A percentile compares a stretch with the other conserved stretches of the same genome.
These are phyloP conservation scores for Disparrhopalites patrizii DNA, from an alignment of 2,888 invertebrate genomes.

Conservation along the genomic window DNA sequence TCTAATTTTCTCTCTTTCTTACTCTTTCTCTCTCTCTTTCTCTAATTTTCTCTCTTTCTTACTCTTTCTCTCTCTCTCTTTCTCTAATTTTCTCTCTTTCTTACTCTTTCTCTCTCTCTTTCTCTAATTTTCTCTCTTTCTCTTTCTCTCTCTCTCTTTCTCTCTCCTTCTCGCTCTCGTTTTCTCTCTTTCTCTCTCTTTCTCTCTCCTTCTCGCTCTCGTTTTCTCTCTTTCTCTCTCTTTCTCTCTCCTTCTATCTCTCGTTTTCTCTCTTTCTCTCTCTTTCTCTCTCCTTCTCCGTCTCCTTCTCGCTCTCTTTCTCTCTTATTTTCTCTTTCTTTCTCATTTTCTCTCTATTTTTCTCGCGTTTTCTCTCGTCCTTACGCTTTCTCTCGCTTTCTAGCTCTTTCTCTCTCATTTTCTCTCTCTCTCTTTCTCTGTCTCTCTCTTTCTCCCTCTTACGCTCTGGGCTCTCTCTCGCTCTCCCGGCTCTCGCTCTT, in stretches of 20 bases:
- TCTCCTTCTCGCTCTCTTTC: neutral
- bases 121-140: too few relatives aligned
- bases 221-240: constrained; percentile 2
- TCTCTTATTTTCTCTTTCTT: neutral
- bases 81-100: too few relatives aligned
- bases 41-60: neutral
- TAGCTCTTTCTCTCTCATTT: too few relatives aligned
- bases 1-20: neutral
- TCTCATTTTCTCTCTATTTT: too few relatives aligned
- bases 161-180: too few relatives aligned
- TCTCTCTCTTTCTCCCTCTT: neutral
- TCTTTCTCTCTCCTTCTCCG: neutral
- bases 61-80: constrained; percentile 8
- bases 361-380: too few relatives aligned
- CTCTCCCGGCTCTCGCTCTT: too few relatives aligned
- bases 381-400: neutral
- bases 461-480: too few relatives aligned
- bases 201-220: too few relatives aligned
- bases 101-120: too few relatives aligned
- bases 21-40: neutral
- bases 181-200: too few relatives aligned
- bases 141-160: neutral
- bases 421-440: neutral
- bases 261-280: too few relatives aligned
- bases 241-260: constrained; percentile 1